phyloP scores from a whole-genome alignment of 1,140 invertebrate species.

The Cepaea nemoralis region DNA sequence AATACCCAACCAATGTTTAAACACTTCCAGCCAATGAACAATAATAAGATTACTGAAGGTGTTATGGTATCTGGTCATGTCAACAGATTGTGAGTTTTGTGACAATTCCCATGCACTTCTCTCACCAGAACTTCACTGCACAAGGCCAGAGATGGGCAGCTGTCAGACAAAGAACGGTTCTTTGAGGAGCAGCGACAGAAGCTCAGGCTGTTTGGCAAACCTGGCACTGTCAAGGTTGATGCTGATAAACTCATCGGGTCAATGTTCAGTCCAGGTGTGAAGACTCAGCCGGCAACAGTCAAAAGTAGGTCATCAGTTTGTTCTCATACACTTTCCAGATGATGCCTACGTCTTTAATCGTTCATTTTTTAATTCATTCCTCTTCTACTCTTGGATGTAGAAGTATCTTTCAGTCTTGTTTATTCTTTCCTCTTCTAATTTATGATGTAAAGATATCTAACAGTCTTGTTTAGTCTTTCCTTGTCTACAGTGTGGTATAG shows the following conservation, averaged over 20 bases:
- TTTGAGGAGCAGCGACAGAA: constrained; percentile 58
- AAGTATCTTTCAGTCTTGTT: no score
- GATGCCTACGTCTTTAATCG: background rate
- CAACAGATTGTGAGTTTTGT: no score
- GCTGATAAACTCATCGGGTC: constrained; percentile 58
- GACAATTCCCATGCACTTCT: background rate
- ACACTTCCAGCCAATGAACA: no score
- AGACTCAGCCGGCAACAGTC: background rate
- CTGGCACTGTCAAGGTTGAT: constrained; percentile 39
- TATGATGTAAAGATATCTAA: no score
- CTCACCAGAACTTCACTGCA: constrained; percentile 15
- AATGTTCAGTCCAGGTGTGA: constrained; percentile 54
- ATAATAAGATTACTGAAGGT: no score
- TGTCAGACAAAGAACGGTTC: constrained; percentile 51
- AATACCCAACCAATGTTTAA: no score
- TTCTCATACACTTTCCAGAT: background rate
- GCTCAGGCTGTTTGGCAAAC: constrained; percentile 52
- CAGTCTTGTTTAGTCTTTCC: no score
- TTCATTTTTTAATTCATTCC: no score
- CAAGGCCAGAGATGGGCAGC: constrained; percentile 28
- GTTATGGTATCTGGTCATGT: no score
- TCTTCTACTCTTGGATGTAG: no score
- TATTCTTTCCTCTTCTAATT: no score
- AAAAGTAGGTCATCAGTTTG: constrained; percentile 8
- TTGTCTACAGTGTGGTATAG: no score